These are phyloP conservation scores for Ophion ventricosus DNA, from an alignment of 2,888 invertebrate genomes.

Conservation along the genomic window DNA sequence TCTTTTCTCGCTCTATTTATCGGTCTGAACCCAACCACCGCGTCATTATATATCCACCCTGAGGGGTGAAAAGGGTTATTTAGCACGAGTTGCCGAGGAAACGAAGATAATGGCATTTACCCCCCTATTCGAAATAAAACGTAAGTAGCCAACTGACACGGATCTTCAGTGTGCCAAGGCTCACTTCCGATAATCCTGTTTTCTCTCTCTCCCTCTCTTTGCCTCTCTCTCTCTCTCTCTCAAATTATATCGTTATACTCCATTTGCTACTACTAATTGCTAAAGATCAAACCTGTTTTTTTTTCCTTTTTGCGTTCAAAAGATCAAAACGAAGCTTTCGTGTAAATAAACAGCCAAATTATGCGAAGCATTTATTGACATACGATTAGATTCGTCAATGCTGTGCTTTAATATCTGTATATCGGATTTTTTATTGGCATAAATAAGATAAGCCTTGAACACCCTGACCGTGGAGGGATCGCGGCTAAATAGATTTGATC, in stretches of 20 bases:
- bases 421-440: constrained; percentile 50
- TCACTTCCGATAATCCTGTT: constrained; percentile 75
- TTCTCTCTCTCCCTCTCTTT: constrained; percentile 53
- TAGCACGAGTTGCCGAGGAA: constrained; percentile 55
- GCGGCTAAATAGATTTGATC: constrained; percentile 48
- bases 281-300: no score
- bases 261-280: no score
- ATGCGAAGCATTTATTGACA: not conserved
- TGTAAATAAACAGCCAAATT: not conserved
- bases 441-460: constrained; percentile 63
- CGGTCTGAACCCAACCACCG: constrained; percentile 19
- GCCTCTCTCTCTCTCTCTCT: not conserved
- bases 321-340: no score
- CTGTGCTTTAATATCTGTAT: constrained; percentile 21
- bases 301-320: no score
- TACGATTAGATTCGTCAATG: constrained; percentile 17
- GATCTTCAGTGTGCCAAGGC: constrained; percentile 79
- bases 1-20: constrained; percentile 1
- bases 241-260: no score
- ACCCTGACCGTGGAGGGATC: constrained; percentile 55
- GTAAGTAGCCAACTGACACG: constrained; percentile 76
- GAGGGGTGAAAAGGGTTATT: constrained; percentile 32
- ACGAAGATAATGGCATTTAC: constrained; percentile 76
- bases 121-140: constrained; percentile 76
- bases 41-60: constrained; percentile 38